Evolutionary conservation across 2,888 invertebrate genomes (phyloP).

Genomic region (Apotomis capreana): DNA sequence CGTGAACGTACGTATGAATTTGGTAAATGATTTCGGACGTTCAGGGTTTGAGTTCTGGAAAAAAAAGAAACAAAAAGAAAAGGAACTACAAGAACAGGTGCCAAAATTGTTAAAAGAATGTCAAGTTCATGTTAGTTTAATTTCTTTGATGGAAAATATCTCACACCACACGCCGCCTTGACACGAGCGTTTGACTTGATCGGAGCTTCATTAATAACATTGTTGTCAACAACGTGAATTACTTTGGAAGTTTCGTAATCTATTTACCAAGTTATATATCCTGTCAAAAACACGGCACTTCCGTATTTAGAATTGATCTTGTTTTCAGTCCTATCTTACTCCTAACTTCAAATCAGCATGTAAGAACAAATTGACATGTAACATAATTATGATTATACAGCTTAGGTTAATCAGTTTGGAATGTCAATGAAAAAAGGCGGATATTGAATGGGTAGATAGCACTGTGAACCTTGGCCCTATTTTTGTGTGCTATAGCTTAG

Average conservation of each 20-base stretch:
- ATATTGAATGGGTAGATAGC: neutral
- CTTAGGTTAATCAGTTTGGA: neutral
- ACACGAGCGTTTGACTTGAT: constrained; percentile 2
- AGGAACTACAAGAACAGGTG: neutral
- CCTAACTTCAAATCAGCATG: no score
- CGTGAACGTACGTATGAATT: constrained; percentile 12
- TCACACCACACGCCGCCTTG: neutral
- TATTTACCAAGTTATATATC: constrained; percentile 20
- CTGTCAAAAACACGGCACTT: no score
- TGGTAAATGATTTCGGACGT: constrained; percentile 13
- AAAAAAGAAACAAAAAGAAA: constrained; percentile 20
- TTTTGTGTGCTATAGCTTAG: neutral
- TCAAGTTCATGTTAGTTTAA: neutral
- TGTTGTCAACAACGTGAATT: constrained; percentile 23
- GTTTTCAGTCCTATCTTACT: no score
- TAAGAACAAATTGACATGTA: neutral
- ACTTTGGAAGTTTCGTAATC: constrained; percentile 15
- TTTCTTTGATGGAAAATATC: neutral
- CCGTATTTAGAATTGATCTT: no score
- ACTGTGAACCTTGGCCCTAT: neutral
- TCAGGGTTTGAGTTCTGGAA: constrained; percentile 19
- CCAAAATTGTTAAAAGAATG: neutral
- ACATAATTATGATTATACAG: neutral
- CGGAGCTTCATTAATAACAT: constrained; percentile 20
- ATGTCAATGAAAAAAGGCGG: neutral